Base-by-base conservation (phyloP, 1,140 invertebrate species). In the Tetramorium alpestre region DNA sequence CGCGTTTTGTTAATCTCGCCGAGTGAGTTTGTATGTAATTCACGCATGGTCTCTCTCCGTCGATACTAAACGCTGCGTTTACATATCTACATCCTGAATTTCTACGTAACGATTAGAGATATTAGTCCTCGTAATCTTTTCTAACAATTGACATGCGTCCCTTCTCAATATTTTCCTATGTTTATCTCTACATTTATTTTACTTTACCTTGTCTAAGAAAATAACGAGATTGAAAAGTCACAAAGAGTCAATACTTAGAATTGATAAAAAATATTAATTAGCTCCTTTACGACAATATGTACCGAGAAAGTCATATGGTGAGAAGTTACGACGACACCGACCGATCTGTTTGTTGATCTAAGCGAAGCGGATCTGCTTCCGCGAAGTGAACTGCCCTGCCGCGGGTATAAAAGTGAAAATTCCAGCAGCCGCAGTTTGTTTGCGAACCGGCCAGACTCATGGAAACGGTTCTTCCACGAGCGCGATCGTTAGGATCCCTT, bases 391-490 rank as follows among this genome's bases (percentile, higher is more conserved):
- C 89, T 78, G 80, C 86, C 87, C 88, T 87, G 88, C 70, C 81
- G 78, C 77, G 91, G 81, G 65, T 90, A 88, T 93, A 93, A 93
- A 93, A 92, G 89, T 87, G 87, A 78, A 89, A 92, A 91, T 90
- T 86, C 84, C 80, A 75, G 80, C 80, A 84, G 80, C 76, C 84
- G 33, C 73, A 56, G 90, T 93, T 93, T 93, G 91, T 93, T 93
- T 93, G 92, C 81, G 25, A 58, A 81, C 65, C 65, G 54, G 60
- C 87, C 76, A 60, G 89, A 49, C 91, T 91, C 87, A 78, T 77
- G 87, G 86, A 86, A 91, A 91, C 80, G 78, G 82, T 86, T 86
- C 89, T 77, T 88, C 76, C 49, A 85, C 87, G 80, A 84, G 84
- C 49, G 72, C 82, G 87, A 91, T 86, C 90, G 65, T 86, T 73